Base-by-base conservation (phyloP, 2,888 invertebrate genomes). In the Sisyra terminalis region DNA sequence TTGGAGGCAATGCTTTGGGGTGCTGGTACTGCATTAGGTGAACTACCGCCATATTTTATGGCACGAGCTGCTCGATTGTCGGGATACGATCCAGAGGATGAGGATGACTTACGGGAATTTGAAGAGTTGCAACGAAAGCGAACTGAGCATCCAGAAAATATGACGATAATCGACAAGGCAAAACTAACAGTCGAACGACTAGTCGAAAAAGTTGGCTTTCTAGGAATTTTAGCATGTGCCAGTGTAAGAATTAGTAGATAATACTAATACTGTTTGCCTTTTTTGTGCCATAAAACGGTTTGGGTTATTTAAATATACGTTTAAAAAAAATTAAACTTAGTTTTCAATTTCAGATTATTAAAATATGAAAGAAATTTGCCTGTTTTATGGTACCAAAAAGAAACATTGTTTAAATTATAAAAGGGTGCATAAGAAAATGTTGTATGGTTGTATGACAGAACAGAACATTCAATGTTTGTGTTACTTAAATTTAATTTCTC, bases 41-140 rank as follows among this genome's bases (percentile, higher is more conserved):
- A 99, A 61, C 64, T 99, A 50, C 98, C 98, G 3, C 98, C 98
- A 0, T 99, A 98, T 70, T 99, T 99, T 65, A 96, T 99, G 94
- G 98, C 98, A n/a, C 70, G 90, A 46, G 94, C 97, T 3, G 86
- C 88, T 1, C 64, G 88, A 8, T 67, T 85, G 1, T 78, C 79
- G 0, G 71, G 63, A 57, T 59, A 51, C 48, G 75, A 77, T 52
- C 71, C 70, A 40, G 72, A 73, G 39, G 66, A 65, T 49, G 75
- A 76, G 44, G 80, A 83, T 51, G 82, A 84, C 50, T 63, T 85
- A 49, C 75, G 73, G 49, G 82, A 84, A 55, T 76, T 83, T 52
- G 77, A 82, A 55, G 76, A 78, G 41, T 59, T 82, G 37, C 73
- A 77, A 53, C 70, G 75, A 38, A 75, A 43, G 16, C 18, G 79